Percentiles rank a stretch among this genome's conserved stretches.
These are phyloP conservation scores for Phymorhynchus buccinoides DNA, from an alignment of 1,140 invertebrate species.

Conservation along the genomic window DNA sequence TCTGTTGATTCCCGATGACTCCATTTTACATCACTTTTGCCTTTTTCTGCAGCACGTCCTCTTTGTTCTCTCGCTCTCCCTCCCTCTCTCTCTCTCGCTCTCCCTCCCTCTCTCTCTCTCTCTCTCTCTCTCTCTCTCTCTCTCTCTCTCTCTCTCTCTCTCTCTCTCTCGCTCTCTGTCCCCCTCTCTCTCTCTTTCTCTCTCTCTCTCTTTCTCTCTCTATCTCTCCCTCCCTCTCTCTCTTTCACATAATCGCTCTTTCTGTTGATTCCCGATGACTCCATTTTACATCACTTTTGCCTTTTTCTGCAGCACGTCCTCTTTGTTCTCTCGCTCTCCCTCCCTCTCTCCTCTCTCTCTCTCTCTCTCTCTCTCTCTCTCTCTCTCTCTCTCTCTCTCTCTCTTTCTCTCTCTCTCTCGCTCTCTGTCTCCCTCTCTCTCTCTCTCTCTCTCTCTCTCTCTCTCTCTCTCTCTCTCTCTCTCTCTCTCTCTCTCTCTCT, in stretches of 20 bases:
- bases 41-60: background rate
- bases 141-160: slow-evolving; percentile 10
- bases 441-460: background rate
- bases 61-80: too few relatives aligned
- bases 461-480: background rate
- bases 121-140: background rate
- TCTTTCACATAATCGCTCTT: too few relatives aligned
- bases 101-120: too few relatives aligned
- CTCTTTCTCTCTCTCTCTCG: background rate
- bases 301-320: background rate
- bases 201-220: background rate
- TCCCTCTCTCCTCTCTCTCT: background rate
- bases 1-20: too few relatives aligned
- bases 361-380: too few relatives aligned
- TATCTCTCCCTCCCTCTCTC: too few relatives aligned
- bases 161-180: too few relatives aligned
- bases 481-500: background rate
- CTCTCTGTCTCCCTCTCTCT: too few relatives aligned
- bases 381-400: background rate
- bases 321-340: too few relatives aligned
- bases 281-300: background rate
- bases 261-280: too few relatives aligned
- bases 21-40: background rate
- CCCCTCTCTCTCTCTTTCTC: slow-evolving; percentile 1
- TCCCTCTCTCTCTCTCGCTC: background rate